Percentiles rank a stretch among this genome's conserved stretches.
These are phyloP conservation scores for Mugil cephalus DNA, from an alignment of 2,113 vertebrate species.

Conservation along the genomic window DNA sequence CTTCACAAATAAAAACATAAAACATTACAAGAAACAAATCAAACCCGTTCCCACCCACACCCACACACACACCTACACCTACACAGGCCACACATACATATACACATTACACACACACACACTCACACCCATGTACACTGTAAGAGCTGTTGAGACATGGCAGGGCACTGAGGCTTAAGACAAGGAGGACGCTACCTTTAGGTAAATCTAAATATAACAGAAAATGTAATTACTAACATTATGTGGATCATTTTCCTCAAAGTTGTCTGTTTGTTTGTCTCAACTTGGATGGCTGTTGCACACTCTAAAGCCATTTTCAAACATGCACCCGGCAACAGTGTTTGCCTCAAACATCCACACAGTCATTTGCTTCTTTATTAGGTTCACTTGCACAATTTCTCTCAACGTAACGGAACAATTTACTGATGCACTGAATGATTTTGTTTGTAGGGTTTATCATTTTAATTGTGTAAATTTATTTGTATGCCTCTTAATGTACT, in stretches of 20 bases:
- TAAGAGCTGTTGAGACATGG: too few species aligned
- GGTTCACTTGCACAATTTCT: conserved; percentile 13
- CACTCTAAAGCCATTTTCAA: conserved; percentile 34
- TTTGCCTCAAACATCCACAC: conserved; percentile 33
- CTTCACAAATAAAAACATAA: too few species aligned
- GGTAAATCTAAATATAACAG: background rate
- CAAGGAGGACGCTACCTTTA: too few species aligned
- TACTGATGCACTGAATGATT: conserved; percentile 8
- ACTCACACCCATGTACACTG: too few species aligned
- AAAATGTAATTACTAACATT: conserved; percentile 16
- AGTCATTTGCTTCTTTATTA: conserved; percentile 15
- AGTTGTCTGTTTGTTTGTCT: conserved; percentile 36
- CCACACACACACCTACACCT: too few species aligned
- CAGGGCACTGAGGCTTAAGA: too few species aligned
- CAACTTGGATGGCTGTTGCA: conserved; percentile 36
- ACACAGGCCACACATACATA: too few species aligned
- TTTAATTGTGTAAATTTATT: background rate
- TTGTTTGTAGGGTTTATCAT: background rate
- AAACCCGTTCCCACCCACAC: too few species aligned
- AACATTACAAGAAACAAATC: too few species aligned
- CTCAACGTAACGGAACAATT: background rate
- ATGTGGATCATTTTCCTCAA: conserved; percentile 27
- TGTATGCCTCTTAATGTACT: too few species aligned
- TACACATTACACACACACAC: too few species aligned
- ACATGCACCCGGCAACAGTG: conserved; percentile 22